Evolutionary conservation across 2,113 vertebrate species (phyloP).

Genomic region (Rattus rattus): DNA sequence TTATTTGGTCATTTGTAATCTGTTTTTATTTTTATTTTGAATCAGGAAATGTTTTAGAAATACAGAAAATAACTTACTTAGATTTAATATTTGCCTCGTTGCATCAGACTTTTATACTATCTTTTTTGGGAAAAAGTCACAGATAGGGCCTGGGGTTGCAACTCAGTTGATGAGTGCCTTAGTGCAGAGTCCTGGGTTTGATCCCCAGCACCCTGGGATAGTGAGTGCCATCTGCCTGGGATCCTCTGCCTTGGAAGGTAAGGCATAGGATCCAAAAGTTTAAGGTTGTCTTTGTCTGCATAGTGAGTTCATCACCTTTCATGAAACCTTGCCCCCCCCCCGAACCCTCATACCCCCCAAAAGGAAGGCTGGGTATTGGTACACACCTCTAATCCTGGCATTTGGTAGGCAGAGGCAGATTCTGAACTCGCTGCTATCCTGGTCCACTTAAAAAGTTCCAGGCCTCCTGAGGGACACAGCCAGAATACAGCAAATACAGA

Average conservation of each 20-base stretch:
- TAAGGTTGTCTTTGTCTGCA: neutral
- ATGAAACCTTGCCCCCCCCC: neutral
- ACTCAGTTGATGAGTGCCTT: neutral
- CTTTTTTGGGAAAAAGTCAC: conserved; percentile 35
- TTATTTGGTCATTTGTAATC: conserved; percentile 60
- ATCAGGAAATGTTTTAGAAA: conserved; percentile 54
- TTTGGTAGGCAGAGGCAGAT: neutral
- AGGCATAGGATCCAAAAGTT: neutral
- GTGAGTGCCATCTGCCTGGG: neutral
- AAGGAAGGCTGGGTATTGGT: neutral
- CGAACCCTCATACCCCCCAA: rapidly evolving
- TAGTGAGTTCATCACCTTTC: neutral
- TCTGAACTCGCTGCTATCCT: neutral
- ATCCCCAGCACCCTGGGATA: too few relatives aligned
- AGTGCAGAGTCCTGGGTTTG: neutral
- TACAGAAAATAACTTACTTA: conserved; percentile 14
- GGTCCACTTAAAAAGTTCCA: neutral
- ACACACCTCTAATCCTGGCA: neutral
- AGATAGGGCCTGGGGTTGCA: neutral
- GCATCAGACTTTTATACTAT: conserved; percentile 5
- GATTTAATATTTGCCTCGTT: conserved; percentile 33
- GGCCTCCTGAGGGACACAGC: too few relatives aligned
- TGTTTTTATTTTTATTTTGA: conserved; percentile 42
- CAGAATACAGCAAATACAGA: too few relatives aligned
- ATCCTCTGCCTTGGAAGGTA: neutral